A percentile compares a stretch with the other conserved stretches of the same genome.
phyloP scores from a whole-genome alignment of 2,113 vertebrate species.

The Notothenia rossii region DNA sequence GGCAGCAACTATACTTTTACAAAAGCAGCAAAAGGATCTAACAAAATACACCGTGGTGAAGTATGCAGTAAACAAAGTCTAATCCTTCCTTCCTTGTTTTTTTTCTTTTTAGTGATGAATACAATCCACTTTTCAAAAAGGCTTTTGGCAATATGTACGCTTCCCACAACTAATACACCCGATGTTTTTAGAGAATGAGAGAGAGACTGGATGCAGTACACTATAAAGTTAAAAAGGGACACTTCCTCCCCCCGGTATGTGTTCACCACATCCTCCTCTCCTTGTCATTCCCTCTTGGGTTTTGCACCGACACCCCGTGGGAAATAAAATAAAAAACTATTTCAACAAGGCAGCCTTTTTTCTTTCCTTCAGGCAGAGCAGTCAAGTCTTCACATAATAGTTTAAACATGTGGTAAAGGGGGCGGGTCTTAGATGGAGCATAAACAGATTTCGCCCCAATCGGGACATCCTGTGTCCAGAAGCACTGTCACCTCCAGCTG shows the following conservation, averaged over 20 bases:
- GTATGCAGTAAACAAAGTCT: slow-evolving; percentile 63
- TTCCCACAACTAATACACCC: slow-evolving; percentile 53
- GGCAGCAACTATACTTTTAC: slow-evolving; percentile 47
- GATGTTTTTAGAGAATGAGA: slow-evolving; percentile 65
- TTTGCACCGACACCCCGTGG: slow-evolving; percentile 61
- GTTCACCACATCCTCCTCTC: slow-evolving; percentile 61
- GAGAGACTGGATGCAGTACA: slow-evolving; percentile 65
- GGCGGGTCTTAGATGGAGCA: slow-evolving; percentile 26
- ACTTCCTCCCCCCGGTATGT: slow-evolving; percentile 14
- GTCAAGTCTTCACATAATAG: slow-evolving; percentile 81
- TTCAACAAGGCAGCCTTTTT: slow-evolving; percentile 80
- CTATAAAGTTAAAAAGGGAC: slow-evolving; percentile 60
- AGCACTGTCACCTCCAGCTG: slow-evolving; percentile 46
- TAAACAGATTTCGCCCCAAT: slow-evolving; percentile 21
- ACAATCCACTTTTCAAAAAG: slow-evolving; percentile 73
- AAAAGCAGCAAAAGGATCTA: slow-evolving; percentile 55
- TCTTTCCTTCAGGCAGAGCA: slow-evolving; percentile 72
- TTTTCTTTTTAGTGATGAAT: slow-evolving; percentile 71
- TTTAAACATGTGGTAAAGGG: slow-evolving; percentile 51
- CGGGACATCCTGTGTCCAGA: slow-evolving; percentile 35
- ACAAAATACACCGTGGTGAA: slow-evolving; percentile 67
- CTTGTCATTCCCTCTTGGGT: slow-evolving; percentile 54
- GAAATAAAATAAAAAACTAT: slow-evolving; percentile 73
- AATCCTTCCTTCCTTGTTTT: slow-evolving; percentile 43
- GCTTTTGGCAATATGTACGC: slow-evolving; percentile 79